These are phyloP conservation scores for Ectemnius lituratus DNA, from an alignment of 2,888 invertebrate genomes.

Conservation along the genomic window DNA sequence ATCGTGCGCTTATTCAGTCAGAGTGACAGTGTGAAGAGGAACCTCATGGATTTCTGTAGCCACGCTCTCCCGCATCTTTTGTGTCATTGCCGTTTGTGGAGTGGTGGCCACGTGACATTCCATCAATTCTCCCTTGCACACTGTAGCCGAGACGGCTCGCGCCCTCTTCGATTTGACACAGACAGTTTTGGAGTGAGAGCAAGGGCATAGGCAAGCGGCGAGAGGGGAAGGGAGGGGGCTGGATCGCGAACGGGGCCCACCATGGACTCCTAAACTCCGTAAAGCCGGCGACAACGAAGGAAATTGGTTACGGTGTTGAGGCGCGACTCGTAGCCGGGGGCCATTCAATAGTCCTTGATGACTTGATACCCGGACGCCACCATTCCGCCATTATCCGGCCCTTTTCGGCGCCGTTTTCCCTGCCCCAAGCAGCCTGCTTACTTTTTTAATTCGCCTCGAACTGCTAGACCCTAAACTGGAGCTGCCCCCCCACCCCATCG, in stretches of 20 bases:
- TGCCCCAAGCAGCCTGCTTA: constrained; percentile 4
- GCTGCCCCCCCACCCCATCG: constrained; percentile 10
- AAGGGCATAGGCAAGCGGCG: too few relatives aligned
- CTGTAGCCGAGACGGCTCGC: constrained; percentile 47
- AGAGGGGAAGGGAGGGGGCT: constrained; percentile 29
- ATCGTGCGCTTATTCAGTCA: constrained; percentile 33
- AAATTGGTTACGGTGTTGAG: constrained; percentile 60
- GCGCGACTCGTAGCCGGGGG: constrained; percentile 55
- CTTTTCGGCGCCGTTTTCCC: constrained; percentile 21
- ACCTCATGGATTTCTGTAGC: constrained; percentile 53
- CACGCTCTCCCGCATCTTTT: constrained; percentile 23
- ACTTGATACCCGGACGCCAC: constrained; percentile 81
- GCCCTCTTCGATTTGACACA: constrained; percentile 52
- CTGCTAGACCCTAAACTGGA: constrained; percentile 34
- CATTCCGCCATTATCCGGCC: constrained; percentile 20
- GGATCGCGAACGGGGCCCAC: constrained; percentile 38
- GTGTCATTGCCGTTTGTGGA: constrained; percentile 19
- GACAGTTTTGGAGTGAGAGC: constrained; percentile 13
- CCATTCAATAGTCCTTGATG: constrained; percentile 71
- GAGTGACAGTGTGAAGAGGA: constrained; percentile 5
- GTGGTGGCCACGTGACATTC: constrained; percentile 46
- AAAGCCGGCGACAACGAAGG: constrained; percentile 53
- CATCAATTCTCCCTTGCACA: constrained; percentile 59
- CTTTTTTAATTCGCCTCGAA: not conserved
- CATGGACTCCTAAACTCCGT: constrained; percentile 38